These are phyloP conservation scores for Acipenser ruthenus DNA, from an alignment of 2,797 vertebrate genomes.

Conservation along the genomic window DNA sequence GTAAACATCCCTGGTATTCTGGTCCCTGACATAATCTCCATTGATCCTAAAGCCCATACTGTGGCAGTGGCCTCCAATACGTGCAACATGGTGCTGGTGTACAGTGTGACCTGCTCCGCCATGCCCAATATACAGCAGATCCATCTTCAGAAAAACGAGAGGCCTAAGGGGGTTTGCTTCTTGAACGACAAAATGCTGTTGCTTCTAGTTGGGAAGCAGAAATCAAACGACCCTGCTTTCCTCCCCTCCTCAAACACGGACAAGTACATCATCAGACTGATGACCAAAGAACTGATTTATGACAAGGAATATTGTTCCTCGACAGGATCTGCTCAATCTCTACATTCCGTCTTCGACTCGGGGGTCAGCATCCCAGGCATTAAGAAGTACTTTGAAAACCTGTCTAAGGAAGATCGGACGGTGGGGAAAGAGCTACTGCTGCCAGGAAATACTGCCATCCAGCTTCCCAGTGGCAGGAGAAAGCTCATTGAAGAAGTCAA, in stretches of 20 bases:
- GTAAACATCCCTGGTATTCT: conserved; percentile 84
- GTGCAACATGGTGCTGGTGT: conserved; percentile 77
- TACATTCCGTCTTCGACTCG: conserved; percentile 41
- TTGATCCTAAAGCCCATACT: conserved; percentile 66
- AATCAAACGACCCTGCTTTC: conserved; percentile 73
- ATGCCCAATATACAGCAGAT: conserved; percentile 83
- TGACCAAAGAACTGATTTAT: conserved; percentile 62
- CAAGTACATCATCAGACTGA: conserved; percentile 73
- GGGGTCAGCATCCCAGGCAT: conserved; percentile 45
- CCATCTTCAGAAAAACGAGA: conserved; percentile 74
- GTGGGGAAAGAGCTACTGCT: conserved; percentile 62
- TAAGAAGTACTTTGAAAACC: conserved; percentile 65
- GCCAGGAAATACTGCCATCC: conserved; percentile 51
- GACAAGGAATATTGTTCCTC: conserved; percentile 40
- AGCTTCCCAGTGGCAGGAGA: conserved; percentile 52
- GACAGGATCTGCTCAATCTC: conserved; percentile 8
- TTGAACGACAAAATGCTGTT: conserved; percentile 73
- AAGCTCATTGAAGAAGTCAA: conserved; percentile 73
- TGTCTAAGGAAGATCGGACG: conserved; percentile 42
- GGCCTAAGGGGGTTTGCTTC: conserved; percentile 87
- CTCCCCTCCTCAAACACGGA: conserved; percentile 82
- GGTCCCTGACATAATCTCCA: conserved; percentile 84
- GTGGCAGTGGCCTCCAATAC: conserved; percentile 85
- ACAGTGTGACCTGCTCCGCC: conserved; percentile 66
- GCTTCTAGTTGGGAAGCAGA: conserved; percentile 80